These are phyloP conservation scores for Apis florea DNA, from an alignment of 1,140 invertebrate species.

Conservation along the genomic window DNA sequence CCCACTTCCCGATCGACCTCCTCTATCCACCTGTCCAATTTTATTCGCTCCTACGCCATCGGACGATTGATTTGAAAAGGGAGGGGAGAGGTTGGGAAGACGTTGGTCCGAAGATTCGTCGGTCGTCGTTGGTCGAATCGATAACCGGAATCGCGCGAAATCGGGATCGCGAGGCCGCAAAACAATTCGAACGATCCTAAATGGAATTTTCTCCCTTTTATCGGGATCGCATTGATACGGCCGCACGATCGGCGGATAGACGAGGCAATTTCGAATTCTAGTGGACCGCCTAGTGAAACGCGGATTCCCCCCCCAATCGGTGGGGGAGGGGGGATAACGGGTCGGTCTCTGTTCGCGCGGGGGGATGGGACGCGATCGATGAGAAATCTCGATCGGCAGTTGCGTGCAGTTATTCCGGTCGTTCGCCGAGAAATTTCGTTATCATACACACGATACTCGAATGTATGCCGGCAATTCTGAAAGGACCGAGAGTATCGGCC, in stretches of 20 bases:
- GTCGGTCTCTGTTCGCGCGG: constrained; percentile 9
- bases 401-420: constrained; percentile 52
- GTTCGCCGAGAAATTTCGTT: constrained; percentile 59
- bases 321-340: neutral
- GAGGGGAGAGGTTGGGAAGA: neutral
- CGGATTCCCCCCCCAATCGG: neutral
- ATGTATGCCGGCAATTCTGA: constrained; percentile 67
- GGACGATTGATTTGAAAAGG: too few relatives aligned
- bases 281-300: constrained; percentile 30
- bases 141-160: neutral
- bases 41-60: too few relatives aligned
- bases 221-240: constrained; percentile 30
- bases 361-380: constrained; percentile 53
- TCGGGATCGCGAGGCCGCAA: neutral
- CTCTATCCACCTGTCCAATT: neutral
- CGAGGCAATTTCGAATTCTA: constrained; percentile 45
- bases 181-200: constrained; percentile 40
- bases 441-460: constrained; percentile 50
- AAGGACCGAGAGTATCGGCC: constrained; percentile 55
- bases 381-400: constrained; percentile 51
- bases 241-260: constrained; percentile 8
- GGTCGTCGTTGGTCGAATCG: neutral
- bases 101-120: neutral
- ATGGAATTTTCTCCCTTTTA: constrained; percentile 44
- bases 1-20: neutral